Base-by-base conservation (phyloP, 1,140 invertebrate genomes). In the Leguminivora glycinivorella region DNA sequence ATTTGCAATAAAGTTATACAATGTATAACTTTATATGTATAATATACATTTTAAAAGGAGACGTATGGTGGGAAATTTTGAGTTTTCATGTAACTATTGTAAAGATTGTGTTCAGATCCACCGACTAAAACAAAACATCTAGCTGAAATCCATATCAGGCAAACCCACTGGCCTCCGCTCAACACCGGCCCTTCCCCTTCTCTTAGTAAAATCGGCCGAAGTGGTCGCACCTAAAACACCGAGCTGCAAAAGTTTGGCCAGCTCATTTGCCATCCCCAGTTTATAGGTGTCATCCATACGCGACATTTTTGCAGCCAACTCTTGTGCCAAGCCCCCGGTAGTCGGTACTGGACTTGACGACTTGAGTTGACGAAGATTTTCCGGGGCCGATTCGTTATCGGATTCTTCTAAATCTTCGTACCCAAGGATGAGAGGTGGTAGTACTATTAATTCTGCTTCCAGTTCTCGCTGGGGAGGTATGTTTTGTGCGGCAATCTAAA, bases 401-500 rank as follows among this genome's bases (percentile, higher is more conserved):
- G 0, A 1, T 12, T 24, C 43, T 4, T 80, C 56, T n/a, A 90
- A 43, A 22, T 90, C 88, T 25, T 90, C 87, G 70, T 90, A 90
- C 1, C 86, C 87, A 12, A 90, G 24, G 4, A 89, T 78, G 2
- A 90, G 72, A 2, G 87, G 87, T 6, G 87, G 87, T 2, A 90
- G 69, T 17, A 90, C 77, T 1, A 90, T 77, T 0, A 90, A 72
- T 43, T 80, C 81, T 0, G 87, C 88, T 67, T 75, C 76, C 4
- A 83, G 79, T n/a, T 79, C 72, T 78, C 47, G 60, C 66, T 71
- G 56, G 10, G 43, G 6, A 6, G 9, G 9, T 12, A 0, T 7
- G 31, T 38, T 38, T 38, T 38, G 34, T 38, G 34, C 34, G 34
- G 34, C 12, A 38, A 12, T 38, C 34, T 38, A 38, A 12, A 34